Evolutionary conservation across 1,140 invertebrate genomes (phyloP).

Genomic region (Brachionus rubens): DNA sequence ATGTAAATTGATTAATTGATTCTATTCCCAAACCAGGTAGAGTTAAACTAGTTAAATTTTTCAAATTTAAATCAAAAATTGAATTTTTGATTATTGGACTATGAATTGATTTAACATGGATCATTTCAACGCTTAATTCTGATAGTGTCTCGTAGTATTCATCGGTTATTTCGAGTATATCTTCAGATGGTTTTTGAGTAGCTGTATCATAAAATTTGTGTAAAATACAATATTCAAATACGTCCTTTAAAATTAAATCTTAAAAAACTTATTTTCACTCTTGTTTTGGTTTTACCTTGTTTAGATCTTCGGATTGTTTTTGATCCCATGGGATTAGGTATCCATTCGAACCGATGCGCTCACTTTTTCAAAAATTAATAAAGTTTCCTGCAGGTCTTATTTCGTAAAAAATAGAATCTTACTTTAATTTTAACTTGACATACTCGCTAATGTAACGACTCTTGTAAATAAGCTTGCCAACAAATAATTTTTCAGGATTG

Average conservation of each 20-base stretch:
- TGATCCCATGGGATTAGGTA: no score
- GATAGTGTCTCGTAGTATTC: neutral
- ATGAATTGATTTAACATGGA: neutral
- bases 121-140: neutral
- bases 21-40: neutral
- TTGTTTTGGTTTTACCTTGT: neutral
- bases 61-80: neutral
- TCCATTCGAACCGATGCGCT: no score
- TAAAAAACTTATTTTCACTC: neutral
- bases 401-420: neutral
- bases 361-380: no score
- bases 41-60: neutral
- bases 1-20: neutral
- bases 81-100: neutral
- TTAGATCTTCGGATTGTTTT: no score
- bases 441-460: neutral
- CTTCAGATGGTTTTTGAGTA: neutral
- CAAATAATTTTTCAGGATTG: neutral
- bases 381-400: no score
- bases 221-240: neutral
- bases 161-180: neutral
- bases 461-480: neutral
- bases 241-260: neutral
- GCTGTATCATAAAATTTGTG: neutral
- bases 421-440: neutral